Evolutionary conservation across 2,888 invertebrate species (phyloP).

Genomic region (Ctena decussata): DNA sequence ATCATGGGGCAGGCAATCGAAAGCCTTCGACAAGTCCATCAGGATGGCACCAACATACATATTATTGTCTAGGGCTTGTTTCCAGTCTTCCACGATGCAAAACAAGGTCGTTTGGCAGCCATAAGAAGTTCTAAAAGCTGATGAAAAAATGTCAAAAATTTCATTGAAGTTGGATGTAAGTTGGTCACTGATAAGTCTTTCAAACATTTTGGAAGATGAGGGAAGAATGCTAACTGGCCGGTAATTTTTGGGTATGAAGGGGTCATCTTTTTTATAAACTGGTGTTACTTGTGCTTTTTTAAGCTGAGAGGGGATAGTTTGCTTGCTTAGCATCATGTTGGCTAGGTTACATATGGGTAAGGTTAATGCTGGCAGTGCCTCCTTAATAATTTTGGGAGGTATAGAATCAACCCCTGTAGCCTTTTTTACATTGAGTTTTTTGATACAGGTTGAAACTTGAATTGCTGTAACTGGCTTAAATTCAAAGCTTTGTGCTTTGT

Average conservation of each 20-base stretch:
- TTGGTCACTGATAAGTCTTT: conserved; percentile 15
- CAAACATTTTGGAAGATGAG: conserved; percentile 21
- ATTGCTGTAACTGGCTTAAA: not conserved
- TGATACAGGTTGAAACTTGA: not conserved
- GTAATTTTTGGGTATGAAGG: conserved; percentile 25
- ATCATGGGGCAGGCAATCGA: conserved; percentile 3
- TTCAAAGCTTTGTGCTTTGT: not conserved
- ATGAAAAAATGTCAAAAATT: conserved; percentile 9
- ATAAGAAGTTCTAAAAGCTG: conserved; percentile 16
- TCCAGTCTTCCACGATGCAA: conserved; percentile 1
- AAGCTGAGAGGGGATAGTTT: not conserved
- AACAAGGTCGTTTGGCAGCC: conserved; percentile 34
- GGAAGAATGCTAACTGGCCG: conserved; percentile 31
- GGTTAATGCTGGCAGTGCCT: not conserved
- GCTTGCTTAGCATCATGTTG: not conserved
- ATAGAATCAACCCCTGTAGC: conserved; percentile 27
- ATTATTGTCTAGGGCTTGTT: not conserved
- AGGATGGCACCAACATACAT: not conserved
- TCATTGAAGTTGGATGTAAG: conserved; percentile 7
- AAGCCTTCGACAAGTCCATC: not conserved
- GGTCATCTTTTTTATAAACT: conserved; percentile 37
- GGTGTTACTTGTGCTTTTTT: conserved; percentile 25
- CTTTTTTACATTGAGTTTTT: conserved; percentile 14
- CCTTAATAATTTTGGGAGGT: conserved; percentile 27
- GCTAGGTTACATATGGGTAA: not conserved